Conservation (phyloP, 2,113 vertebrate genomes). For the Donacobius atricapilla region DNA sequence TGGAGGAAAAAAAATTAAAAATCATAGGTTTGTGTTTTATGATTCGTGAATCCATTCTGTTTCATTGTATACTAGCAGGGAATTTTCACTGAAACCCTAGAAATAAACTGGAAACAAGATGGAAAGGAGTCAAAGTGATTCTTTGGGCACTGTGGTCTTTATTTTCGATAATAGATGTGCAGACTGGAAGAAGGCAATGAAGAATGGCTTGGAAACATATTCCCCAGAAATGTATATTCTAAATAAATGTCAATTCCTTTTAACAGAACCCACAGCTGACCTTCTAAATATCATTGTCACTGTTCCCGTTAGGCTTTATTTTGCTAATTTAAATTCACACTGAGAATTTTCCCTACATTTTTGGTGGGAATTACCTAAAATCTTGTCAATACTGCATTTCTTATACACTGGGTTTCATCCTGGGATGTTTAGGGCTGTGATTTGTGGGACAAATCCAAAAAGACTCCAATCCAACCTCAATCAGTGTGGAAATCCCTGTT, state of each 20-base stretch:
- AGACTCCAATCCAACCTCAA: not conserved
- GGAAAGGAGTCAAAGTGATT: not conserved
- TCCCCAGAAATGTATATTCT: not conserved
- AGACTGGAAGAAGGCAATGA: not conserved
- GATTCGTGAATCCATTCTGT: not conserved
- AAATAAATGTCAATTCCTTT: not conserved
- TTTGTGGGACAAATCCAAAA: not conserved
- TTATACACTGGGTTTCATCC: not conserved
- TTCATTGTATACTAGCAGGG: not conserved
- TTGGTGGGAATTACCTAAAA: not conserved
- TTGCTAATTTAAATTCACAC: not conserved
- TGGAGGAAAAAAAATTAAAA: not conserved
- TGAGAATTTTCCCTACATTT: not conserved
- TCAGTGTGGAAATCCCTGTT: not conserved
- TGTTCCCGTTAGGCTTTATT: not conserved
- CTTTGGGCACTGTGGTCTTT: not conserved
- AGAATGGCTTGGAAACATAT: not conserved
- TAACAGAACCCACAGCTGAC: not conserved
- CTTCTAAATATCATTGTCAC: not conserved
- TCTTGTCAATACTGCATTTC: not conserved
- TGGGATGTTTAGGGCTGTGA: not conserved
- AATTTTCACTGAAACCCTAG: not conserved
- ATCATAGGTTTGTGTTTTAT: not conserved
- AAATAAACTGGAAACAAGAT: not conserved
- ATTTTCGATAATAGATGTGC: not conserved